Conservation (phyloP, 2,888 invertebrate genomes). For the Toxonevra muliebris region DNA sequence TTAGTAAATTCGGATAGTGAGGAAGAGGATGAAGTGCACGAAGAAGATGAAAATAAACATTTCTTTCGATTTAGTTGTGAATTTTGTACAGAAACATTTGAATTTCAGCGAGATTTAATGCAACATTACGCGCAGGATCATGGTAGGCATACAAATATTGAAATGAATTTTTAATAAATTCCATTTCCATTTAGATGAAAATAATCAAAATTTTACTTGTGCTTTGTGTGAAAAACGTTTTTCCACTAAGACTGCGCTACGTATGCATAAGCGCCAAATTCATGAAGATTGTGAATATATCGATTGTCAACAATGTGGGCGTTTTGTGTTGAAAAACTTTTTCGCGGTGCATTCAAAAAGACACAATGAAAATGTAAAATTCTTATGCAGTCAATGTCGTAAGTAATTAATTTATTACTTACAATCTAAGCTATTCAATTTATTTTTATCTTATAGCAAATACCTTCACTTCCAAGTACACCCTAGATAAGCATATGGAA, state of each 20-base stretch:
- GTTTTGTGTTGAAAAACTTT: slow-evolving; percentile 30
- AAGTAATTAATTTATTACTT: slow-evolving; percentile 24
- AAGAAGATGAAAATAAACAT: slow-evolving; percentile 4
- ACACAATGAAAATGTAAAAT: slow-evolving; percentile 26
- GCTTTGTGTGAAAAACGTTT: slow-evolving; percentile 29
- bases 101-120: slow-evolving; percentile 33
- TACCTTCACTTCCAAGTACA: slow-evolving; percentile 40
- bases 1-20: background rate
- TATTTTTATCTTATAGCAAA: slow-evolving; percentile 34
- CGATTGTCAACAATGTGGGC: slow-evolving; percentile 36
- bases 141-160: slow-evolving; percentile 30
- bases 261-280: slow-evolving; percentile 29
- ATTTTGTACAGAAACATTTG: slow-evolving; percentile 34
- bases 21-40: slow-evolving; percentile 12
- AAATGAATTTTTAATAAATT: background rate
- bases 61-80: slow-evolving; percentile 35
- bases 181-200: slow-evolving; percentile 17
- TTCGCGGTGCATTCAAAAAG: slow-evolving; percentile 22
- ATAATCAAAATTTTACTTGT: slow-evolving; percentile 27
- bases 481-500: slow-evolving; percentile 37
- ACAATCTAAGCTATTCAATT: background rate
- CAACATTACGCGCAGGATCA: slow-evolving; percentile 38
- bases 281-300: slow-evolving; percentile 32
- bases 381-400: slow-evolving; percentile 44
- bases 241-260: slow-evolving; percentile 29